phyloP scores from a whole-genome alignment of 2,797 vertebrate species.

The Kryptopterus vitreolus region DNA sequence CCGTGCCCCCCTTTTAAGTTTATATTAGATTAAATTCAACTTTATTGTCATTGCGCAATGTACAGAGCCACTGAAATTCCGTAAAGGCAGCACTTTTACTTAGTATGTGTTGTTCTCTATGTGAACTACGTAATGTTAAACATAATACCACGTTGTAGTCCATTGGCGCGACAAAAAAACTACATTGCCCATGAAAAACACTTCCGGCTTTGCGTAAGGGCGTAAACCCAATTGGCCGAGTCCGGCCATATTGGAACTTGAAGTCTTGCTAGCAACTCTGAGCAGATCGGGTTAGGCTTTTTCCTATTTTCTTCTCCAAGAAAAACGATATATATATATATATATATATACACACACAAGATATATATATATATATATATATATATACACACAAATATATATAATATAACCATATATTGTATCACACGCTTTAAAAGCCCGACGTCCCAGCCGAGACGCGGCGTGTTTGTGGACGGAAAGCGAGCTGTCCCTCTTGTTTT shows the following conservation, averaged over 20 bases:
- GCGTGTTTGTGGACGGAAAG: conserved; percentile 66
- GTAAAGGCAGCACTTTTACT: too few species aligned
- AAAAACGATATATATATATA: too few species aligned
- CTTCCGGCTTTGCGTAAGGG: conserved; percentile 59
- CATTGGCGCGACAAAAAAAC: neutral
- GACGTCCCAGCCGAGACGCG: conserved; percentile 67
- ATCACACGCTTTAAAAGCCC: conserved; percentile 56
- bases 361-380: conserved; percentile 53
- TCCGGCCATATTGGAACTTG: conserved; percentile 96
- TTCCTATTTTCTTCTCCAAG: conserved; percentile 56
- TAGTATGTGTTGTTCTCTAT: too few species aligned
- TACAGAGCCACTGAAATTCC: too few species aligned
- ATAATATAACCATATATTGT: conserved; percentile 58
- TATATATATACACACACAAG: conserved; percentile 56
- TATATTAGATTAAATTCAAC: too few species aligned
- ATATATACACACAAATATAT: conserved; percentile 39
- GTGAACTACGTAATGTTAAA: too few species aligned
- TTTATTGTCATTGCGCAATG: too few species aligned
- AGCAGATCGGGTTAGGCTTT: conserved; percentile 67
- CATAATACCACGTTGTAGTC: neutral
- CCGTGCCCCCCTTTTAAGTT: too few species aligned
- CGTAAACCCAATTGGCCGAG: conserved; percentile 82
- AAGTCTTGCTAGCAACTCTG: conserved; percentile 83
- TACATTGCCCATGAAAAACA: conserved; percentile 65
- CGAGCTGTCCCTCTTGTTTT: conserved; percentile 68